Evolutionary conservation across 2,113 vertebrate species (phyloP), one percentile per base, ranked within the genome.

Genomic region (Oncorhynchus mykiss): DNA sequence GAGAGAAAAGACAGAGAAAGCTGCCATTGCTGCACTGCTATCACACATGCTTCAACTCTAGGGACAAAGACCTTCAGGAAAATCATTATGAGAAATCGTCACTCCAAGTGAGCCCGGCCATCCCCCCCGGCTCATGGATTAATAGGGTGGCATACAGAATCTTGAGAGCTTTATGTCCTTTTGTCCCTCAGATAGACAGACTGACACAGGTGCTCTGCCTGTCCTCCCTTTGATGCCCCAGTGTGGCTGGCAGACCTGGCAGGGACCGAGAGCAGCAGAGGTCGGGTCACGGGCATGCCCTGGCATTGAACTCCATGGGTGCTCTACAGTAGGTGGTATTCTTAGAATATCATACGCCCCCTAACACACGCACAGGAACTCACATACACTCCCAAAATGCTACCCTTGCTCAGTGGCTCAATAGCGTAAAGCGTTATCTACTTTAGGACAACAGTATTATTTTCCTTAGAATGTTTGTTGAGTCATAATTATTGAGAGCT

Each of bases 161-260:
- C 18, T 62, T 62, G 59, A 62, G n/a, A 22, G 48, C 60, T 2
- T 29, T 31, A 39, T 27, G 1, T 54, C 31, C 70, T 5, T 73
- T n/a, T 16, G 22, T 39, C 67, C 27, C 76, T 80, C 34, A 51
- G 68, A 69, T 27, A 76, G 80, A 79, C 22, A 65, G 82, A 76
- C 76, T 48, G 78, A 64, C 79, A 76, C 84, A 85, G 82, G 83
- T 87, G 85, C 80, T 73, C 67, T 67, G 78, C 65, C 71, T 78
- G 75, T 73, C 67, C 72, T 79, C 80, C 81, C 81, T 86, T 82
- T 85, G 83, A 89, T 83, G 80, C 80, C 80, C 72, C 76, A 65
- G 80, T 83, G 79, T 79, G 78, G 76, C 79, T 81, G 70, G 70
- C 71, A 71, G 80, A 65, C 77, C 73, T 76, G 66, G 73, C 78